Evolutionary conservation across 2,888 invertebrate genomes (phyloP).

Genomic region (Saturnia pavonia): DNA sequence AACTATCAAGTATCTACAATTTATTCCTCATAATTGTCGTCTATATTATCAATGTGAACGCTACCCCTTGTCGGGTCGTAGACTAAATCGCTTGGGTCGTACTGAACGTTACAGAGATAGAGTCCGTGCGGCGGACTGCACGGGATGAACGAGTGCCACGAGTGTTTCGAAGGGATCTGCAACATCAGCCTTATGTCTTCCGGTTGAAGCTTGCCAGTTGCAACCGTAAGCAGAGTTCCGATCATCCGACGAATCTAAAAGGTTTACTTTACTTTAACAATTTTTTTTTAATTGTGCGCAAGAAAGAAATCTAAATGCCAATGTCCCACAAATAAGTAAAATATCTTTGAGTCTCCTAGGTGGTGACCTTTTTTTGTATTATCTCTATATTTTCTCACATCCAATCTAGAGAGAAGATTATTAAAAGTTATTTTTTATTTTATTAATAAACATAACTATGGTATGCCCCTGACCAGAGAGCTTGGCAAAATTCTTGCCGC

Average conservation of each 20-base stretch:
- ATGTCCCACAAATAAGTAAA: no score
- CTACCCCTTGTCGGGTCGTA: conserved; percentile 37
- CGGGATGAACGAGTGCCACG: conserved; percentile 81
- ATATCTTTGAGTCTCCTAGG: no score
- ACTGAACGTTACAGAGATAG: conserved; percentile 87
- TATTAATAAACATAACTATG: no score
- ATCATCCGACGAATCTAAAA: conserved; percentile 90
- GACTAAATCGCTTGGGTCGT: conserved; percentile 82
- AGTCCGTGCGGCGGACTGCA: conserved; percentile 85
- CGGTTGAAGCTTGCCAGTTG: conserved; percentile 81
- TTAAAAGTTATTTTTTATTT: no score
- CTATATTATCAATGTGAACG: conserved; percentile 23
- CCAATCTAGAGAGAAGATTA: no score
- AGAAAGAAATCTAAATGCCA: no score
- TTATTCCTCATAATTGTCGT: conserved; percentile 34
- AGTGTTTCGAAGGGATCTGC: conserved; percentile 87
- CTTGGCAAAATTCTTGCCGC: no score
- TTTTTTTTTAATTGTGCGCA: no score
- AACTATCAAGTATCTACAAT: background rate
- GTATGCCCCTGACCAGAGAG: no score
- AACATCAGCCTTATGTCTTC: conserved; percentile 88
- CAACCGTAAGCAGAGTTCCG: conserved; percentile 84
- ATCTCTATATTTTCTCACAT: no score
- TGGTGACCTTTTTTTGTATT: no score
- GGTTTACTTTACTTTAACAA: conserved; percentile 3